Evolutionary conservation across 2,113 vertebrate species (phyloP).

Genomic region (Tychaedon coryphoeus): DNA sequence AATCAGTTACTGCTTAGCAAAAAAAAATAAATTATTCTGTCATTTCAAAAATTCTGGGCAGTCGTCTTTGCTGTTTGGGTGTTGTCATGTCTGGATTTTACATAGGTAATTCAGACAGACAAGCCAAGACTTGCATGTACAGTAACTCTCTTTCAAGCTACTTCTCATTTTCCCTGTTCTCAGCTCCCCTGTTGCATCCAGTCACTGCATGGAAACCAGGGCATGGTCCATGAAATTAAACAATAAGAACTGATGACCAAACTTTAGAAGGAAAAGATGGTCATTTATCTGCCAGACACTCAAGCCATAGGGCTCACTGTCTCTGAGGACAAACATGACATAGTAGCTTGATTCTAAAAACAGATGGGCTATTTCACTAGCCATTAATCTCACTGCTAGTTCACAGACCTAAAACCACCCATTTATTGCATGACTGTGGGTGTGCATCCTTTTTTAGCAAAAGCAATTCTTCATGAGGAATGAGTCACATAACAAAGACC

Average conservation of each 20-base stretch:
- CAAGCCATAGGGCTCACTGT: not conserved
- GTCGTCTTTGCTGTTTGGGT: not conserved
- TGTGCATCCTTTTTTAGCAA: not conserved
- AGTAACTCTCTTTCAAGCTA: not conserved
- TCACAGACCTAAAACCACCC: not conserved
- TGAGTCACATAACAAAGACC: not conserved
- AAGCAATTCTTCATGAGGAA: not conserved
- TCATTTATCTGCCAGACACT: not conserved
- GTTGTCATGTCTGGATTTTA: not conserved
- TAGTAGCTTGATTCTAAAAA: not conserved
- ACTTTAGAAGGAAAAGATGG: not conserved
- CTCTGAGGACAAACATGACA: not conserved
- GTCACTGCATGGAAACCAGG: not conserved
- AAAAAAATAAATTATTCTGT: not conserved
- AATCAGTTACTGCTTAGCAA: not conserved
- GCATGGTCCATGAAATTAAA: slow-evolving; percentile 26
- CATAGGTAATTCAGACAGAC: not conserved
- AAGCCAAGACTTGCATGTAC: not conserved
- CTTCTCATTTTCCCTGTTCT: not conserved
- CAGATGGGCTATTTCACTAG: not conserved
- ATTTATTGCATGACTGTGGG: not conserved
- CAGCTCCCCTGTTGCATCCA: not conserved
- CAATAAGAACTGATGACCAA: not conserved
- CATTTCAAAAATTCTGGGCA: not conserved
- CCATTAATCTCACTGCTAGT: not conserved